phyloP scores from a whole-genome alignment of 2,797 vertebrate genomes.

The Heliangelus exortis region DNA sequence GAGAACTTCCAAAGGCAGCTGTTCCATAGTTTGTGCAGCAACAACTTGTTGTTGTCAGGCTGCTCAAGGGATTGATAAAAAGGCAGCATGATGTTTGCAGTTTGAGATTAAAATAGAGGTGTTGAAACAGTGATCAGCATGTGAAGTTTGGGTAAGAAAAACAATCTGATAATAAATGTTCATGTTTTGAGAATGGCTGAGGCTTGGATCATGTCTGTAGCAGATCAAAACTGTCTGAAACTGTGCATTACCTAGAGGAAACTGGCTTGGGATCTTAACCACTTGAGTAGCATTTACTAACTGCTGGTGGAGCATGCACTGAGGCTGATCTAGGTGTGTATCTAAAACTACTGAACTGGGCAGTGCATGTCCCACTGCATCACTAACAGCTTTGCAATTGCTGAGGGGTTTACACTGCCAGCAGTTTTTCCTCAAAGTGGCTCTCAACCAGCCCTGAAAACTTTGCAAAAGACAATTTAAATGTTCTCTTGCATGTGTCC shows the following conservation, averaged over 20 bases:
- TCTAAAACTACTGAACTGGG: accelerated
- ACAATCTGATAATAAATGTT: neutral
- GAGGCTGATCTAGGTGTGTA: neutral
- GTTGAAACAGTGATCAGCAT: neutral
- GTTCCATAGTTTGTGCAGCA: neutral
- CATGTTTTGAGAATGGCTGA: neutral
- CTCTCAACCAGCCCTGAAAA: slow-evolving; percentile 16
- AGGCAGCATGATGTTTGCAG: neutral
- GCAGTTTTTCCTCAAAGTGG: neutral
- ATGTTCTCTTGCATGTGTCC: neutral
- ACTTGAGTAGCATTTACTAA: slow-evolving; percentile 1
- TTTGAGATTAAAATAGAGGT: neutral
- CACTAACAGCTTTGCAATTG: slow-evolving; percentile 26
- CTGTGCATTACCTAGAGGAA: slow-evolving; percentile 19
- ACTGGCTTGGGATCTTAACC: neutral
- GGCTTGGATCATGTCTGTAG: neutral
- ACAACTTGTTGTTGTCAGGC: neutral
- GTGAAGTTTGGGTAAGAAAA: neutral
- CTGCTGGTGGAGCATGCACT: slow-evolving; percentile 27
- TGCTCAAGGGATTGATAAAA: neutral
- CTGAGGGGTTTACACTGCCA: neutral
- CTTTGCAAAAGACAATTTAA: accelerated
- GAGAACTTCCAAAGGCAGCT: neutral
- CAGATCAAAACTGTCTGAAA: neutral
- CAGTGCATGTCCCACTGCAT: slow-evolving; percentile 37